Percentiles rank a stretch among this genome's conserved stretches.
phyloP scores from a whole-genome alignment of 2,113 vertebrate genomes.

The Alosa alosa region DNA sequence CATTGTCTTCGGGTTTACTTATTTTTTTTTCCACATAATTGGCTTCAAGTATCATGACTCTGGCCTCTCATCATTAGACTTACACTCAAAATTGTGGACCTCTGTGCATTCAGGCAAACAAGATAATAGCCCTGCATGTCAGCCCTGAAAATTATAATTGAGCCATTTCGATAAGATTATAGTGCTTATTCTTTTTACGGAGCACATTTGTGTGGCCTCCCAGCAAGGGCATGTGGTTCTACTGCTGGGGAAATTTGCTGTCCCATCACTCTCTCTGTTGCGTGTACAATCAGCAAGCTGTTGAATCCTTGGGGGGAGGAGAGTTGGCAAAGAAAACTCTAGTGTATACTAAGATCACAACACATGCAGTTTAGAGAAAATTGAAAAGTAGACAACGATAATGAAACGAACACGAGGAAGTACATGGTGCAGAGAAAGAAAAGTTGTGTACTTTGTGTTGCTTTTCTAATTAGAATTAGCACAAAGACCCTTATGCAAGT shows the following conservation, averaged over 20 bases:
- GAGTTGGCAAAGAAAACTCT: neutral
- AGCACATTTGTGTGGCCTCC: neutral
- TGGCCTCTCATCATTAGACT: neutral
- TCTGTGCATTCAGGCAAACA: neutral
- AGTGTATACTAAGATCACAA: neutral
- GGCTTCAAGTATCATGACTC: neutral
- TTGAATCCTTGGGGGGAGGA: neutral
- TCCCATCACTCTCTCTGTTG: neutral
- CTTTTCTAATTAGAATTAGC: neutral
- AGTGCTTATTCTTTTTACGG: neutral
- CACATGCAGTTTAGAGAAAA: neutral
- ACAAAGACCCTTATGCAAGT: neutral
- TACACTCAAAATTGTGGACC: neutral
- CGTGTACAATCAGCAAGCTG: neutral
- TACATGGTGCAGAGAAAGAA: neutral
- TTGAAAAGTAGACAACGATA: neutral
- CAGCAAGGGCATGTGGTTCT: neutral
- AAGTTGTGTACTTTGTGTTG: neutral
- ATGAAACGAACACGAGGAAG: too few species aligned
- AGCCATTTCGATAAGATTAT: neutral
- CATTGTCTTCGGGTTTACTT: neutral
- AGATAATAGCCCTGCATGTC: neutral
- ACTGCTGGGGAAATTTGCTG: neutral
- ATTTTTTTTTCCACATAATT: neutral
- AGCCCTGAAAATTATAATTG: neutral